Conservation (phyloP, 2,888 invertebrate genomes). For the Homarus gammarus region DNA sequence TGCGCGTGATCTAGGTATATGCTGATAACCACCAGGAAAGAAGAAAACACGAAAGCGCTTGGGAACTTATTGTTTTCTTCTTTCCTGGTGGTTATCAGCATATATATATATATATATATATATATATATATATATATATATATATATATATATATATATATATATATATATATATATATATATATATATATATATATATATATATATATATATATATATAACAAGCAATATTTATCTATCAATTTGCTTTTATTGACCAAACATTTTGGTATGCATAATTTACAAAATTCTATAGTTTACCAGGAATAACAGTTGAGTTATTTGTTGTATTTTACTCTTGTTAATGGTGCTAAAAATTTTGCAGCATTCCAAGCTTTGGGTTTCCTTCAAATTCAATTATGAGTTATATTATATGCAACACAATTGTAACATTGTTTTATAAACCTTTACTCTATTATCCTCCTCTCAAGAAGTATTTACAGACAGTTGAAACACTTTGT, state of each 20-base stretch:
- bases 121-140: constrained; percentile 41
- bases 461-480: not conserved
- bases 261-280: not conserved
- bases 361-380: not conserved
- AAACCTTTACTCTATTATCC: not conserved
- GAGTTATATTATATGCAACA: not conserved
- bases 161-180: constrained; percentile 61
- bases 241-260: constrained; percentile 35
- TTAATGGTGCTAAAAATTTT: not conserved
- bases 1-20: no score
- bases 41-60: no score
- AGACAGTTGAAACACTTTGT: not conserved
- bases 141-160: constrained; percentile 43
- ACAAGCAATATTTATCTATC: constrained; percentile 38
- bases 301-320: not conserved
- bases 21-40: no score
- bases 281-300: not conserved
- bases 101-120: constrained; percentile 49
- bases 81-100: no score
- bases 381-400: not conserved
- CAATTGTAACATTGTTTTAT: not conserved
- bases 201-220: constrained; percentile 26
- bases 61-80: no score
- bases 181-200: constrained; percentile 57
- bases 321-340: not conserved